Conservation (phyloP, 2,888 invertebrate genomes). For the Acleris literana region DNA sequence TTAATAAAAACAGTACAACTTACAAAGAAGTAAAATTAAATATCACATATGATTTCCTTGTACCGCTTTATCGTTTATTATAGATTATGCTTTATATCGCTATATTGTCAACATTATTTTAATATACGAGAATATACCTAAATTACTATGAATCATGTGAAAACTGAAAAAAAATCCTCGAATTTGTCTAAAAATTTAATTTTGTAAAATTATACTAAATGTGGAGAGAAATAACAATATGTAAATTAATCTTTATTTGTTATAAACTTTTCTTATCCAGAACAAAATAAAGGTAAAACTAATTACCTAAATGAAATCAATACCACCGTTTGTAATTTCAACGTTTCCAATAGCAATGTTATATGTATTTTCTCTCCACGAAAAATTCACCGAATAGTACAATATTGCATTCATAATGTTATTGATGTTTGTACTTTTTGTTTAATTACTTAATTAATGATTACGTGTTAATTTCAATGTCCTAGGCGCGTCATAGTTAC, state of each 20-base stretch:
- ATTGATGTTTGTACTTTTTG: conserved; percentile 20
- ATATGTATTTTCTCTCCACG: conserved; percentile 22
- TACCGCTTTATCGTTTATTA: too few species aligned
- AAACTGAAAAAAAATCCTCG: neutral
- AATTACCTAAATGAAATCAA: too few species aligned
- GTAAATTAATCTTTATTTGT: too few species aligned
- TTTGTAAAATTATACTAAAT: conserved; percentile 3
- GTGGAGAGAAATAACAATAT: conserved; percentile 8
- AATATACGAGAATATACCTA: too few species aligned
- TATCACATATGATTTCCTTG: too few species aligned
- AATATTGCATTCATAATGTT: conserved; percentile 59
- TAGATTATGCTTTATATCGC: too few species aligned
- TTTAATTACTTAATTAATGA: conserved; percentile 24
- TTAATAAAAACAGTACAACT: too few species aligned
- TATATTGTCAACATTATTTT: neutral
- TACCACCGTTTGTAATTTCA: neutral
- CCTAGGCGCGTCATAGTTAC: neutral
- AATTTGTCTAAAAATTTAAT: neutral
- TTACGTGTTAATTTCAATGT: conserved; percentile 9
- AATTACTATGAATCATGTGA: neutral
- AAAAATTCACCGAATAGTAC: conserved; percentile 61
- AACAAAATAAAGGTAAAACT: too few species aligned
- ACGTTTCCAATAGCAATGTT: neutral
- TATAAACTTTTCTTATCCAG: too few species aligned
- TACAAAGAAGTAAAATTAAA: too few species aligned